phyloP scores from a whole-genome alignment of 1,140 invertebrate genomes.

The Monochamus saltuarius region DNA sequence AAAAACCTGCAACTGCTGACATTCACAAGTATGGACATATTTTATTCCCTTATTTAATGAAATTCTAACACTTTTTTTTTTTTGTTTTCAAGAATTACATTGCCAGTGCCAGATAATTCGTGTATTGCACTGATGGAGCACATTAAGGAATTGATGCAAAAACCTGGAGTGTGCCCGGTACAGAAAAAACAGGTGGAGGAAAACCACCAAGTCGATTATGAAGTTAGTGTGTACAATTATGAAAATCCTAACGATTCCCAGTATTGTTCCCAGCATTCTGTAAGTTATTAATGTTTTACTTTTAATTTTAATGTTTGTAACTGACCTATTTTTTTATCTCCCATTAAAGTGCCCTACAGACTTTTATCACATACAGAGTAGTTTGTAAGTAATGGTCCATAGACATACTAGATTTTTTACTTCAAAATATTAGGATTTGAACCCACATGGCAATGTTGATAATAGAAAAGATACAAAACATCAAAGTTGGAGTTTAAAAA shows the following conservation, averaged over 20 bases:
- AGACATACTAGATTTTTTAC: neutral
- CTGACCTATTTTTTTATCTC: neutral
- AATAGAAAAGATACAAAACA: no score
- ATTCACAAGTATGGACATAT: slow-evolving; percentile 21
- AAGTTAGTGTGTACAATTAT: slow-evolving; percentile 43
- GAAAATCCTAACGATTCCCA: slow-evolving; percentile 42
- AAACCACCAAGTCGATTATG: slow-evolving; percentile 50
- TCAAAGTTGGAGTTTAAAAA: no score
- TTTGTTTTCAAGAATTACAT: slow-evolving; percentile 20
- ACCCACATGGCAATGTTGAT: no score
- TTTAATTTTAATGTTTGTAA: slow-evolving; percentile 1
- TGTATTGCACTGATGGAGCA: slow-evolving; percentile 7
- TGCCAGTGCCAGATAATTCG: slow-evolving; percentile 17
- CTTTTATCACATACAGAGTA: neutral
- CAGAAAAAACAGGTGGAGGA: slow-evolving; percentile 23
- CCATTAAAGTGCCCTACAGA: neutral
- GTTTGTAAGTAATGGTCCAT: no score
- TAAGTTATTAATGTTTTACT: slow-evolving; percentile 13
- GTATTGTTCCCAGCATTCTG: slow-evolving; percentile 38
- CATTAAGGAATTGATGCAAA: slow-evolving; percentile 14
- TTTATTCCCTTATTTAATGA: neutral
- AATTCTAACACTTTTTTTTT: neutral
- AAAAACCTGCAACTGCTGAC: slow-evolving; percentile 6
- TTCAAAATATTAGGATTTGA: neutral
- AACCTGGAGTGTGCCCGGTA: slow-evolving; percentile 7